Percentiles rank a stretch among this genome's conserved stretches.
These are phyloP conservation scores for Stichopus horrens DNA, from an alignment of 53 echinoderm and acorn worm species.

Conservation along the genomic window DNA sequence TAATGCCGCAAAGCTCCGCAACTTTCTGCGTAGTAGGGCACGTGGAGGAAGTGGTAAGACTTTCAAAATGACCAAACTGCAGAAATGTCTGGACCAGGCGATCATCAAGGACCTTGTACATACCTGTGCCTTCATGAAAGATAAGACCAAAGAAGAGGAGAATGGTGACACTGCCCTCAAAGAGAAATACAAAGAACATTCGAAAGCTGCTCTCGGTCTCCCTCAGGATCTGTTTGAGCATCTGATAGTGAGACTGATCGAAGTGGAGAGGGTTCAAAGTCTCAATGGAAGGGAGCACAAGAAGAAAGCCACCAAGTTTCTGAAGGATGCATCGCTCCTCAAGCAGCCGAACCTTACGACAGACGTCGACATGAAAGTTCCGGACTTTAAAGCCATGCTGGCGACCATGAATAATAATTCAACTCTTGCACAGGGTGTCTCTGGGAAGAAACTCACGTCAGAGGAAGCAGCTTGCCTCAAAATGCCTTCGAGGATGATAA, in stretches of 20 bases:
- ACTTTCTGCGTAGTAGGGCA: conserved; percentile 75
- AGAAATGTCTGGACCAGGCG: conserved; percentile 82
- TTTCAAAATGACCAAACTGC: conserved; percentile 68
- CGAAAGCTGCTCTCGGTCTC: conserved; percentile 60
- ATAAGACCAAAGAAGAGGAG: conserved; percentile 61
- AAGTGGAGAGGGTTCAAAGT: conserved; percentile 72
- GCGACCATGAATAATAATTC: conserved; percentile 46
- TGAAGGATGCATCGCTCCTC: conserved; percentile 69
- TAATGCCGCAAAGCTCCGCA: conserved; percentile 79
- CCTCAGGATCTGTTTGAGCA: conserved; percentile 85
- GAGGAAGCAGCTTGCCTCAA: conserved; percentile 35
- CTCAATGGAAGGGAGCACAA: conserved; percentile 65
- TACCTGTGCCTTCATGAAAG: conserved; percentile 58
- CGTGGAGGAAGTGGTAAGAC: conserved; percentile 73
- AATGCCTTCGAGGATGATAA: conserved; percentile 37
- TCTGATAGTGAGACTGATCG: conserved; percentile 82
- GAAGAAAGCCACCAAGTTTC: conserved; percentile 51
- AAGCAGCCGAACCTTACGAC: conserved; percentile 65
- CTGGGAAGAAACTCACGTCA: neutral
- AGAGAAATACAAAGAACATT: conserved; percentile 48
- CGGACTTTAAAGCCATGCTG: conserved; percentile 88
- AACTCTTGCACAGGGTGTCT: conserved; percentile 22
- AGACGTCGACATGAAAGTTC: conserved; percentile 89
- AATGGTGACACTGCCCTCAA: conserved; percentile 36
- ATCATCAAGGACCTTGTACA: conserved; percentile 83